Percentiles rank a stretch among this genome's conserved stretches.
Conservation (phyloP, 2,113 vertebrate species). For the Galeopterus variegatus region DNA sequence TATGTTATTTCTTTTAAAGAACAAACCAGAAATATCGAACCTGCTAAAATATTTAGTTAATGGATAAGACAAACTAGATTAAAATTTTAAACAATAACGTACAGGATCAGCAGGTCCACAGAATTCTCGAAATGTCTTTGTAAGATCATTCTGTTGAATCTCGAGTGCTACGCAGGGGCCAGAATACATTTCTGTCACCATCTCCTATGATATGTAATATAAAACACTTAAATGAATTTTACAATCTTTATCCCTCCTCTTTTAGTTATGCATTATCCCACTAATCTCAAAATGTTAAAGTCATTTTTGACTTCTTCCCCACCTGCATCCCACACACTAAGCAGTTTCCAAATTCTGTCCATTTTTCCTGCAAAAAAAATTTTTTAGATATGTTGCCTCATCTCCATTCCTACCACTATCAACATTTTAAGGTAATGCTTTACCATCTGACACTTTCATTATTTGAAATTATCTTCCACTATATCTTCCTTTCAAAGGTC, state of each 20-base stretch:
- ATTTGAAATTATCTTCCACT: neutral
- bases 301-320: neutral
- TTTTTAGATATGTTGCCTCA: neutral
- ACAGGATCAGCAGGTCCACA: conserved; percentile 97
- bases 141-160: conserved; percentile 89
- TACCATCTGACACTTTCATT: neutral
- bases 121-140: conserved; percentile 94
- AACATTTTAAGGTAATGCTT: neutral
- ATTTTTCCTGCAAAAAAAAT: neutral
- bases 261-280: neutral
- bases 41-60: neutral
- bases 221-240: neutral
- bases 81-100: conserved; percentile 87
- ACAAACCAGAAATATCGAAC: neutral
- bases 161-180: conserved; percentile 96
- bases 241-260: neutral
- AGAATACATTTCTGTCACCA: conserved; percentile 95
- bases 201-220: conserved; percentile 87
- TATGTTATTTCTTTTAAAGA: neutral
- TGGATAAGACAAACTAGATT: neutral
- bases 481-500: neutral
- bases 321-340: neutral
- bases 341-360: neutral
- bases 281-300: neutral
- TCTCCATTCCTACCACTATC: neutral